phyloP scores from a whole-genome alignment of 2,113 vertebrate genomes.

The Pachypanchax playfairii region DNA sequence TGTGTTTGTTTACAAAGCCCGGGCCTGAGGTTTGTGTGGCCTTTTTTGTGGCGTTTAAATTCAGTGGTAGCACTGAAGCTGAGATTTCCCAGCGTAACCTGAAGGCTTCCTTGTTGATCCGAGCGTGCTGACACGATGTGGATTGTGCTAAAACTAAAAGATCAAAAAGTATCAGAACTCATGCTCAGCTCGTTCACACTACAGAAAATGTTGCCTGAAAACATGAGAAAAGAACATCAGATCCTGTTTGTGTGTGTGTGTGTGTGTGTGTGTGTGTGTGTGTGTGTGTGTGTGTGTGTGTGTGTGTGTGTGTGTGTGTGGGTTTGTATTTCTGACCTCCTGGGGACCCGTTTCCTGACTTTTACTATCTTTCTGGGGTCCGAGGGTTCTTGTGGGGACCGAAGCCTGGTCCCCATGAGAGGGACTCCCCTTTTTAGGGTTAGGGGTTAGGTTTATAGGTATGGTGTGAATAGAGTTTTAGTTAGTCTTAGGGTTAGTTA shows the following conservation, averaged over 20 bases:
- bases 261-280: too few species aligned
- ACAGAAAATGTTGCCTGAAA: slow-evolving; percentile 35
- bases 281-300: too few species aligned
- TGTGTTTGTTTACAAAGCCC: slow-evolving; percentile 55
- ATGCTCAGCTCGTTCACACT: slow-evolving; percentile 35
- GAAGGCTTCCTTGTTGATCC: slow-evolving; percentile 26
- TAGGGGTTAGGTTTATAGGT: too few species aligned
- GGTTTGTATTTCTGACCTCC: too few species aligned
- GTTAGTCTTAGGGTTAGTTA: too few species aligned
- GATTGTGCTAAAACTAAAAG: slow-evolving; percentile 24
- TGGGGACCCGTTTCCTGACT: too few species aligned
- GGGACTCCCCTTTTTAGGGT: too few species aligned
- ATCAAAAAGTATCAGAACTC: slow-evolving; percentile 36
- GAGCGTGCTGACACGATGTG: slow-evolving; percentile 8
- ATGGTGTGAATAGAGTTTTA: too few species aligned
- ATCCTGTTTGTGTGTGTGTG: slow-evolving; percentile 35
- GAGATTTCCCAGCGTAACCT: slow-evolving; percentile 15
- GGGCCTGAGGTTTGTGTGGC: slow-evolving; percentile 46
- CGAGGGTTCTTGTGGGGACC: too few species aligned
- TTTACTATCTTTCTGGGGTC: too few species aligned
- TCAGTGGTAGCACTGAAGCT: slow-evolving; percentile 30
- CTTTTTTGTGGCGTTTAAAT: slow-evolving; percentile 21
- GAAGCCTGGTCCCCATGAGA: too few species aligned
- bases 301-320: too few species aligned
- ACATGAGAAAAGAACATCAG: slow-evolving; percentile 42